Base-by-base conservation (phyloP, 2,797 vertebrate species). In the Botia almorhae region DNA sequence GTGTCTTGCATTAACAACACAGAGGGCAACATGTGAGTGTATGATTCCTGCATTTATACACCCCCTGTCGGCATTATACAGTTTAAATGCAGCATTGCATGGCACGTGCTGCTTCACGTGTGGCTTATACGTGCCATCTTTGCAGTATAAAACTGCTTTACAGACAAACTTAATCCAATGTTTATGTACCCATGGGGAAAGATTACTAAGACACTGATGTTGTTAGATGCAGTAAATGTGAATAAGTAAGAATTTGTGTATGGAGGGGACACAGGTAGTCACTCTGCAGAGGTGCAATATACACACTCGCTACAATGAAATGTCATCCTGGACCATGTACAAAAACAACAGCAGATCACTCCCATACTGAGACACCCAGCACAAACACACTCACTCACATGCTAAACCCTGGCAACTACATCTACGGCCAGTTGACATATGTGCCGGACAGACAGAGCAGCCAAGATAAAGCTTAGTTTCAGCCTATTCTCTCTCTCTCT, bases 381-480 rank as follows among this genome's bases (percentile, higher is more conserved):
- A 70, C n/a, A 73, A 51, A 65, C 48, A 72, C 58, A 36, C 51
- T 29, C 13, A 68, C 65, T 55, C 60, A 55, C 63, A n/a, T 17
- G 26, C 16, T 16, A 53, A 56, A 39, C 12, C 39, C n/a, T 46
- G 48, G 23, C 65, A 61, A 72, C 23, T 63, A 26, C 14, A 17
- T 63, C 23, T 61, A 26, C 1, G 39, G 13, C 55, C 21, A 19
- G 56, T 65, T 82, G 48, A 80, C 23, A 75, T 61, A 78, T 78
- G 53, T 72, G 77, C 61, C 58, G 53, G 63, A 84, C 58, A 78
- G 53, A 29, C 17, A 36, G 13, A 36, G 46, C 61, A 72, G 78
- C 79, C 78, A 84, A 84, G 33, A 76, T 50, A 61, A 50, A 36
- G 56, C 53, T 74, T 56, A 60, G 74, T 81, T 81, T 81, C 61